Base-by-base conservation (phyloP, 1,140 invertebrate genomes). In the Bombus waltoni region DNA sequence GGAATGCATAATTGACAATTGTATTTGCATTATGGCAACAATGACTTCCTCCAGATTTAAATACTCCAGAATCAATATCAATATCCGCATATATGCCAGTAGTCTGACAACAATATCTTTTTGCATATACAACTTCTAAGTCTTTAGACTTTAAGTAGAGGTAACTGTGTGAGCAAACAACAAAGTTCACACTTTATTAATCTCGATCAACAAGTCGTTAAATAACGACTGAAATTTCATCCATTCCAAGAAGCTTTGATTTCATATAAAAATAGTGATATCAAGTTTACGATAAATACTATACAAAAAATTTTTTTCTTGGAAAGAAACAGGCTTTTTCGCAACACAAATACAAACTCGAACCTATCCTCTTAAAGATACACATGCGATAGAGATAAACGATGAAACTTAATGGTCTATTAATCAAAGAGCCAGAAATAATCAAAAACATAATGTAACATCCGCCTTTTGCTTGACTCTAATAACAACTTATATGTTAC, bases 201-300 rank as follows among this genome's bases (percentile, higher is more conserved):
- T 71, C 75, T 57, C 75, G 47, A 71, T 53, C 47, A 32, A 71
- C 82, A 15, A 59, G 82, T 78, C 42, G 44, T 83, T 84, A 78
- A 84, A 84, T 79, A 71, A 71, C 65, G 9, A 71, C n/a, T 78
- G 82, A 71, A 84, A 84, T 77, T 40, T 59, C 66, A 84, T 84
- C 76, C 66, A 42, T 57, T 6, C 0, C 2, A 1, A 38, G 53
- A 28, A 35, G 82, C n/a, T 71, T 44, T 10, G 65, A 70, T 84
- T 71, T 68, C 74, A 35, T 13, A n/a, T 18, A 22, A n/a, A 65
- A 44, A 28, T n/a, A 38, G 22, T 79, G 22, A 59, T 75, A 75
- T 75, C 81, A 25, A 47, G 35, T 82, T 75, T 83, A 13, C 9
- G 66, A 66, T 32, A 13, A 25, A 18, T 40, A 32, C 8, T 10